Base-by-base conservation (phyloP, 1,140 invertebrate species). In the Macrotrachela quadricornifera region DNA sequence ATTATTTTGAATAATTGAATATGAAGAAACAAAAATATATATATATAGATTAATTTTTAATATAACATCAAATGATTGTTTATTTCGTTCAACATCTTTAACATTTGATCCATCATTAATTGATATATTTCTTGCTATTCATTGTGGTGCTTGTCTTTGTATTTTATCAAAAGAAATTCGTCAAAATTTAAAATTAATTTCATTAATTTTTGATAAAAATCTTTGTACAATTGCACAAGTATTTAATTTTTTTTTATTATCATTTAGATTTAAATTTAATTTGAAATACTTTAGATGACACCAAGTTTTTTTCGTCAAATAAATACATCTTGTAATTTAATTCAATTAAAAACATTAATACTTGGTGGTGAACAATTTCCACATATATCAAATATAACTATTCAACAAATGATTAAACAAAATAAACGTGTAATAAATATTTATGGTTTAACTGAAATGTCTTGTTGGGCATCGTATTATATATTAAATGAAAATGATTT, bases 361-460 rank as follows among this genome's bases (percentile, higher is more conserved):
- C 54, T 72, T 40, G 71, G 71, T 40, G 74, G 73, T 44, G 74
- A 75, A 58, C 56, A 59, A 15, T 74, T 70, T 58, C 71, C 71
- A 41, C 8, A 4, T 30, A 15, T 49, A 11, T 40, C 46, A 6
- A 56, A 56, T 13, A 45, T 69, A 11, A 44, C 41, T 39, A 64
- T 68, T 49, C 71, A 74, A 54, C 76, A 70, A 63, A 59, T 71
- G 60, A 40, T 57, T 18, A 57, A 64, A 4, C 78, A 66, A 63
- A 64, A 60, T 54, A 78, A 77, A n/a, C 70, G 61, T 62, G 67
- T 84, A 50, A 82, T 74, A 64, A 83, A 80, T 66, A 64, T 83
- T 49, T 85, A 85, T 74, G 82, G 83, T 50, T 77, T 82, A 16
- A 83, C 81, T 39, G 82, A 85, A 70, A 73, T 85, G 47, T 84